Evolutionary conservation across 1,140 invertebrate species (phyloP).

Genomic region (Rhagoletis zephyria): DNA sequence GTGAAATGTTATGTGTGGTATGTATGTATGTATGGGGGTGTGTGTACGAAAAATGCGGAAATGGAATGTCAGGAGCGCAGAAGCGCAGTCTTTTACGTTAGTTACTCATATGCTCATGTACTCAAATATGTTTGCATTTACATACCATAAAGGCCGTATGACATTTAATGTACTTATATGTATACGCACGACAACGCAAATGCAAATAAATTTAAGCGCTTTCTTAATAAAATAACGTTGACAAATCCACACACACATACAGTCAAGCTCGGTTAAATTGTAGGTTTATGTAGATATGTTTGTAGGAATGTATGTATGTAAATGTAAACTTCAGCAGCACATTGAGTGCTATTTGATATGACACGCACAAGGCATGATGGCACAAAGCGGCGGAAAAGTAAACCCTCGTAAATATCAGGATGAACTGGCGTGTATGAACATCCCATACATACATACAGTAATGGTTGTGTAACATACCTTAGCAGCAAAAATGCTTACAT

Average conservation of each 20-base stretch:
- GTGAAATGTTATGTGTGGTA: neutral
- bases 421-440: neutral
- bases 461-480: neutral
- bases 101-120: neutral
- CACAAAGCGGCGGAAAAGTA: neutral
- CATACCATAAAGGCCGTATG: neutral
- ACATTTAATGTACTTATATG: conserved; percentile 2
- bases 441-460: too few species aligned
- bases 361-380: neutral
- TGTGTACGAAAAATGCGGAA: conserved; percentile 14
- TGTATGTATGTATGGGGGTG: neutral
- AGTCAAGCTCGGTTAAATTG: too few species aligned
- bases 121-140: too few species aligned
- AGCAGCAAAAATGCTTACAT: too few species aligned
- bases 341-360: conserved; percentile 30
- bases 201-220: conserved; percentile 31
- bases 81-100: conserved; percentile 5
- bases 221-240: conserved; percentile 18
- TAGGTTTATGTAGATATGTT: neutral
- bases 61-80: conserved; percentile 12
- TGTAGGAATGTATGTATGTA: neutral
- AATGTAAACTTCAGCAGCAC: neutral
- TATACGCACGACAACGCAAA: neutral
- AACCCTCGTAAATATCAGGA: neutral
- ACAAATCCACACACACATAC: neutral